Evolutionary conservation across 2,888 invertebrate species (phyloP).

Genomic region (Thyatira batis): DNA sequence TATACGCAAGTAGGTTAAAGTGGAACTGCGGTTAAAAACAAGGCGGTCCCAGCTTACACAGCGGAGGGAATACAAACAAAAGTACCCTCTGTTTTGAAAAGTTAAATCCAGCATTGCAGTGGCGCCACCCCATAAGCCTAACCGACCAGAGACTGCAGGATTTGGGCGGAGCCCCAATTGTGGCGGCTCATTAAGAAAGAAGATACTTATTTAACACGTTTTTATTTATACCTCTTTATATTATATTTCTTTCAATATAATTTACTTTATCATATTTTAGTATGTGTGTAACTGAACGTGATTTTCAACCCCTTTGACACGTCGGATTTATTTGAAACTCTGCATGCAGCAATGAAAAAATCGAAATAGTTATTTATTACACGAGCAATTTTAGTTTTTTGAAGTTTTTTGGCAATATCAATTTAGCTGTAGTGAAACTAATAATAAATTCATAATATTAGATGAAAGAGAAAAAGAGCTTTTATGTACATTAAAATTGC

Average conservation of each 20-base stretch:
- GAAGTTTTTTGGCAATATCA: too few relatives aligned
- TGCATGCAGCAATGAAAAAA: too few relatives aligned
- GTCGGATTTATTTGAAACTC: too few relatives aligned
- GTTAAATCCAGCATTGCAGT: slow-evolving; percentile 36
- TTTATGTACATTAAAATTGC: too few relatives aligned
- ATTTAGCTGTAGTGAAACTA: too few relatives aligned
- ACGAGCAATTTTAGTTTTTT: too few relatives aligned
- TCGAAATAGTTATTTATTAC: too few relatives aligned
- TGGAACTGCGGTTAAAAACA: neutral
- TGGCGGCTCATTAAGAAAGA: slow-evolving; percentile 8
- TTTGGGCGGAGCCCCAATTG: slow-evolving; percentile 18
- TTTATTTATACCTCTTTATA: neutral
- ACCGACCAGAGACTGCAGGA: slow-evolving; percentile 34
- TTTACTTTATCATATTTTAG: neutral
- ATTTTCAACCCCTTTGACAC: too few relatives aligned
- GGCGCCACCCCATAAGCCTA: slow-evolving; percentile 23
- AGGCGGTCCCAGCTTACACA: slow-evolving; percentile 10
- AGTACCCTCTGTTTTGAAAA: slow-evolving; percentile 28
- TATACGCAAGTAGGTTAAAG: neutral
- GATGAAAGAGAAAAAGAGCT: too few relatives aligned
- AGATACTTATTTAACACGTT: neutral
- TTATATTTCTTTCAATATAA: neutral
- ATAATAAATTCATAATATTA: too few relatives aligned
- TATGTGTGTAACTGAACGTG: too few relatives aligned
- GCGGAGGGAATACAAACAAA: slow-evolving; percentile 18